Evolutionary conservation across 2,797 vertebrate species (phyloP), one percentile per base, ranked within the genome.

Genomic region (Propithecus deckenii): DNA sequence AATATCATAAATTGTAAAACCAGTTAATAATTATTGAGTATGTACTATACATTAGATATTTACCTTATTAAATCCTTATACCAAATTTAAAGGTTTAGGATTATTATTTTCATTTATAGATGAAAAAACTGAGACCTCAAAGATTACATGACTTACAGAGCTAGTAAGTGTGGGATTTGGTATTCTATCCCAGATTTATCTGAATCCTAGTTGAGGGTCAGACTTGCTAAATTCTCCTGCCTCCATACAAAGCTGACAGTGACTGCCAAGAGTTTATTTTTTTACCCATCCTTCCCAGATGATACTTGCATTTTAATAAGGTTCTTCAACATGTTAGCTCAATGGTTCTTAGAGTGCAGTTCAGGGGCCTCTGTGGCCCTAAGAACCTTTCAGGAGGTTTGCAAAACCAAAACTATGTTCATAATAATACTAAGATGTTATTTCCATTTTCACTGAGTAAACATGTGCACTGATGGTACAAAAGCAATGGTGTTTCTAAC

Each of bases 271-370:
- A 35, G 14, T 32, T 83, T 76, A 38, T 41, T 65, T 88, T 94
- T 95, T 80, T 20, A 61, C 43, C 30, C 72, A 90, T 48, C 18
- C 41, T 28, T 96, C 69, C 71, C 67, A 35, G 48, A 72, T 81
- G 94, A 76, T 46, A 94, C 76, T 96, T 92, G 32, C 67, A 88
- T 95, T 95, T 96, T 96, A 93, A 95, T 92, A 80, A 92, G 74
- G 30, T 76, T 75, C 88, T 94, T 90, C 32, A 43, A 57, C 83
- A 78, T 48, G 48, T 91, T 35, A 69, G 23, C 67, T 43, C 89
- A 83, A 4, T 17, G 18, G 17, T 67, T 95, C 67, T 95, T 48
- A 67, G 38, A 89, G 81, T 84, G 48, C 67, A 61, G 32, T 81
- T 32, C 25, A 17, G 38, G 69, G 43, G 69, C 25, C 90, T 74